phyloP scores from a whole-genome alignment of 2,113 vertebrate genomes.

The Spea multiplicata region DNA sequence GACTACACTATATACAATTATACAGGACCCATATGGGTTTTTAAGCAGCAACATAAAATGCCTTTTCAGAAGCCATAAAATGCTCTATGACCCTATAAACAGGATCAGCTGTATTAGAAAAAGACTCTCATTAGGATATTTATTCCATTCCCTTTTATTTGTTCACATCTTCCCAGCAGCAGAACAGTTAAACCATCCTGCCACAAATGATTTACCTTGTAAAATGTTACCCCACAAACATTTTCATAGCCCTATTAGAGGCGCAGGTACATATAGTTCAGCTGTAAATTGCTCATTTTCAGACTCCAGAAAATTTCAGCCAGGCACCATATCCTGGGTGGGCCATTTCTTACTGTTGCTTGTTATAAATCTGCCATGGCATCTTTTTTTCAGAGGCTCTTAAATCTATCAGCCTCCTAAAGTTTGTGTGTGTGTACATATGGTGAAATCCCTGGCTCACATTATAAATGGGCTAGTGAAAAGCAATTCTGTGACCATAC shows the following conservation, averaged over 20 bases:
- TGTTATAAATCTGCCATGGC: constrained; percentile 40
- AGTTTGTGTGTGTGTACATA: not conserved
- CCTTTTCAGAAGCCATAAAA: constrained; percentile 40
- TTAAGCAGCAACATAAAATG: constrained; percentile 3
- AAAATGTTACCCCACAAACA: not conserved
- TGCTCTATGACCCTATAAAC: constrained; percentile 29
- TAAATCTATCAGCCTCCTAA: constrained; percentile 16
- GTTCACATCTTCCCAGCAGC: not conserved
- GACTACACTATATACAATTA: not conserved
- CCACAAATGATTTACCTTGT: constrained; percentile 4
- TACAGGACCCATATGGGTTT: constrained; percentile 34
- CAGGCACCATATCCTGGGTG: constrained; percentile 31
- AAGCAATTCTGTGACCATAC: too few species aligned
- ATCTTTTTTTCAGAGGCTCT: not conserved
- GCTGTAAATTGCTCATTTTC: constrained; percentile 13
- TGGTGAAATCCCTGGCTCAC: too few species aligned
- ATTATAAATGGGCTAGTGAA: too few species aligned
- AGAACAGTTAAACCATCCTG: not conserved
- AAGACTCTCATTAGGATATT: constrained; percentile 11
- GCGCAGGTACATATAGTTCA: not conserved
- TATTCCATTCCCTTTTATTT: not conserved
- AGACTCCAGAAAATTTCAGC: constrained; percentile 17
- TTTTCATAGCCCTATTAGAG: constrained; percentile 18
- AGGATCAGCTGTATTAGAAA: constrained; percentile 7
- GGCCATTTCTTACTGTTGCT: constrained; percentile 13